Evolutionary conservation across 2,797 vertebrate species (phyloP), one percentile per base, ranked within the genome.

Genomic region (Parambassis ranga): DNA sequence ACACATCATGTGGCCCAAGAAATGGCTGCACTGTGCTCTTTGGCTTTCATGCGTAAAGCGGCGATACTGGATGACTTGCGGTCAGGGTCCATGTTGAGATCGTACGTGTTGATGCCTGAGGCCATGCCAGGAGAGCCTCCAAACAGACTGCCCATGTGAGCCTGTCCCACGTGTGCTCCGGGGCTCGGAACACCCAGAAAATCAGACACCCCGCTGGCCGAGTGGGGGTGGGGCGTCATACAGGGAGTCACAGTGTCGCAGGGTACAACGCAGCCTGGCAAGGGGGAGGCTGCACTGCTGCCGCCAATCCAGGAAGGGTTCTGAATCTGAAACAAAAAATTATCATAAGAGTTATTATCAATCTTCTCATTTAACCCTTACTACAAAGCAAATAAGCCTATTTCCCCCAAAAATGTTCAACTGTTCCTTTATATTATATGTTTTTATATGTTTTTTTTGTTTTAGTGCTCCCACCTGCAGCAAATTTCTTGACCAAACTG

Each of bases 11-110:
- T 98, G 3, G 98, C 96, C 97, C 97, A 99, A 57, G 98, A 99
- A 86, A 99, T 99, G 56, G 98, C 97, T 0, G 98, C 98, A 4
- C 98, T 99, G 94, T 99, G 97, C 94, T 99, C 98, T 88, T 99
- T 99, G 35, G 98, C 98, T 78, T 99, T 99, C 96, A 99, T 98
- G 84, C 98, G 93, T 83, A 99, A 91, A 22, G 97, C 91, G 0
- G 97, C 98, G 2, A 99, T 99, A 89, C 97, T 99, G 62, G 97
- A 99, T 20, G 93, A 97, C 92, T 98, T 99, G 91, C 97, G 95
- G 90, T 99, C 97, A 0, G 98, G 97, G 92, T 99, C 98, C 61
- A 95, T 92, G 77, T 95, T 96, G 77, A 98, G 91, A 91, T 99
- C 97, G 0, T 98, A 99, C 26, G 95, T 92, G 0, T 97, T 99